Conservation (phyloP, 2,888 invertebrate species). For the Drosophila emarginata region DNA sequence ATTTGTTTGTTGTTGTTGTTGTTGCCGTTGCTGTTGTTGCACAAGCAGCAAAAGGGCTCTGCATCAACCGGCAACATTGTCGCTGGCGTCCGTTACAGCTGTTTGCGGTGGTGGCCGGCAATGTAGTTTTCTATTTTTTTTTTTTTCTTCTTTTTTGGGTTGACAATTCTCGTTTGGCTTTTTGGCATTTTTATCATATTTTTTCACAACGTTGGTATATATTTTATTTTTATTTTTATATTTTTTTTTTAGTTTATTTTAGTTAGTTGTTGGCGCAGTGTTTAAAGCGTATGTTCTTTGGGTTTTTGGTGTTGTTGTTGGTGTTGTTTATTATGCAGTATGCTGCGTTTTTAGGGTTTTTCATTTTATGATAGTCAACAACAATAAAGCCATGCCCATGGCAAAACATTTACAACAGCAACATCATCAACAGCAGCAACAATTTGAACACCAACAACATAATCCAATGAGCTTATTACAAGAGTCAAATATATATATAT, state of each 20-base stretch:
- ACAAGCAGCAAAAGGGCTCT: constrained; percentile 13
- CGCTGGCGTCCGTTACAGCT: constrained; percentile 64
- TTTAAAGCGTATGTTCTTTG: constrained; percentile 11
- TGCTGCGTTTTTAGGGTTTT: constrained; percentile 47
- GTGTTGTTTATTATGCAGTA: constrained; percentile 66
- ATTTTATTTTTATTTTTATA: neutral
- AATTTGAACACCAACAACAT: constrained; percentile 47
- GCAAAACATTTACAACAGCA: constrained; percentile 13
- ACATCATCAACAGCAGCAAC: constrained; percentile 22
- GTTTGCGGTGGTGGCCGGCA: constrained; percentile 71
- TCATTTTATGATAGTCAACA: constrained; percentile 24
- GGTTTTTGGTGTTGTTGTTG: constrained; percentile 35
- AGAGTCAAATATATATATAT: neutral
- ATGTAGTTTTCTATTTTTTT: constrained; percentile 68
- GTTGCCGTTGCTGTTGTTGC: constrained; percentile 19
- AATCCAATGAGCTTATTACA: constrained; percentile 67
- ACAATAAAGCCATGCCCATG: constrained; percentile 13
- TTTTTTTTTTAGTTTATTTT: neutral
- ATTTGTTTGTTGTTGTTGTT: constrained; percentile 21
- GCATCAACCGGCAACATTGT: constrained; percentile 31
- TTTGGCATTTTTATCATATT: constrained; percentile 63
- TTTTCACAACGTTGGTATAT: neutral
- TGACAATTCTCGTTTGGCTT: constrained; percentile 70
- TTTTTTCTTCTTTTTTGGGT: constrained; percentile 27
- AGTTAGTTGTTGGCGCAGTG: constrained; percentile 14